A percentile compares a stretch with the other conserved stretches of the same genome.
Conservation (phyloP, 2,797 vertebrate genomes). For the Falco berigora region DNA sequence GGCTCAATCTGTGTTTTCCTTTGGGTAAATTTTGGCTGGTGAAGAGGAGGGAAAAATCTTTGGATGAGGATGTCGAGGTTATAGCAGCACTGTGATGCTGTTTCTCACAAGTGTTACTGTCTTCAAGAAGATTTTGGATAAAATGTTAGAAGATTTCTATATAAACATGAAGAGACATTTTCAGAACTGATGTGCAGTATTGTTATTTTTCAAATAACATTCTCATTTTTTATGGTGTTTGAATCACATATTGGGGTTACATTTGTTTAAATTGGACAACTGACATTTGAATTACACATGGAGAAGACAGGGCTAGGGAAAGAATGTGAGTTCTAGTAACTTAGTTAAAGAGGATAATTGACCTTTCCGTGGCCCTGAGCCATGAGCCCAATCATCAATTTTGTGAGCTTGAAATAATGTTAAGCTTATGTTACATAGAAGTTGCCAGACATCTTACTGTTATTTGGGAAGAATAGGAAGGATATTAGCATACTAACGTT, state of each 20-base stretch:
- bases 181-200: not conserved
- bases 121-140: not conserved
- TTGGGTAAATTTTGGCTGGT: not conserved
- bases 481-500: not conserved
- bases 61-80: not conserved
- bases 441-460: not conserved
- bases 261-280: conserved; percentile 10
- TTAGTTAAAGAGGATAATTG: conserved; percentile 5
- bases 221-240: not conserved
- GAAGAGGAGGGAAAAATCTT: not conserved
- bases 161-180: not conserved
- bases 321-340: not conserved
- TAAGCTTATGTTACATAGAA: not conserved
- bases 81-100: not conserved
- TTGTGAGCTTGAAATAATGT: conserved; percentile 7
- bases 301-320: not conserved
- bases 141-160: not conserved
- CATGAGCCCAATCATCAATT: not conserved
- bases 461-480: not conserved
- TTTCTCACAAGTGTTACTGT: not conserved
- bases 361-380: not conserved
- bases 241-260: not conserved
- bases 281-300: conserved; percentile 28
- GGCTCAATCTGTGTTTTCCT: not conserved
- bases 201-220: not conserved